Base-by-base conservation (phyloP, 2,113 vertebrate species). In the Phalacrocorax carbo region DNA sequence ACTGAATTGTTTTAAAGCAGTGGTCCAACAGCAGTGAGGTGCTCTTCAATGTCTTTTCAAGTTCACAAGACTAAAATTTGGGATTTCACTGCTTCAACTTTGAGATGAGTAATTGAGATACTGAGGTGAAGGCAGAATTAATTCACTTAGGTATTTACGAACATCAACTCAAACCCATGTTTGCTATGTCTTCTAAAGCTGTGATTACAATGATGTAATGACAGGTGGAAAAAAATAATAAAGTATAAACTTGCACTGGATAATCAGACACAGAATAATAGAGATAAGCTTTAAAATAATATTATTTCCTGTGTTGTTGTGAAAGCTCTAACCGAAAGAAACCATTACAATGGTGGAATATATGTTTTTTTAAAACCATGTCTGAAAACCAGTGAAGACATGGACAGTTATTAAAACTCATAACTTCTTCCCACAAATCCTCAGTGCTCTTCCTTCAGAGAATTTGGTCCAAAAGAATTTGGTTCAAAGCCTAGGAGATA, bases 351-450 rank as follows among this genome's bases (percentile, higher is more conserved):
- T 58, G 7, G 19, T 87, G 38, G 32, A 77, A 55, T 15, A 4
- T 8, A 11, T 15, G 6, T 1, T 5, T 25, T 64, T 51, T 54
- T 22, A 1, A 46, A 40, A 66, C 32, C 15, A 40, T 3, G 2
- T 23, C 32, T 60, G 15, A 72, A 91, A 82, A n/a, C 2, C 40
- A 40, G 2, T 57, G n/a, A 87, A 88, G 30, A 15, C 15, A 38
- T 0, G 0, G 13, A 40, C 6, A 42, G 8, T 3, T 75, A 66
- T 71, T 55, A 68, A 19, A 68, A 64, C 18, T 76, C 40, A 52
- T 8, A 79, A 76, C 27, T 52, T 40, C 30, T 49, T 70, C 4
- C n/a, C 68, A 78, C 40, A 94, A 46, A 34, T 15, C 20, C 8
- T 26, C 48, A 48, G 23, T n/a, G 22, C 13, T 80, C 65, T 72